Evolutionary conservation across 2,797 vertebrate species (phyloP).

Genomic region (Margarornis squamiger): DNA sequence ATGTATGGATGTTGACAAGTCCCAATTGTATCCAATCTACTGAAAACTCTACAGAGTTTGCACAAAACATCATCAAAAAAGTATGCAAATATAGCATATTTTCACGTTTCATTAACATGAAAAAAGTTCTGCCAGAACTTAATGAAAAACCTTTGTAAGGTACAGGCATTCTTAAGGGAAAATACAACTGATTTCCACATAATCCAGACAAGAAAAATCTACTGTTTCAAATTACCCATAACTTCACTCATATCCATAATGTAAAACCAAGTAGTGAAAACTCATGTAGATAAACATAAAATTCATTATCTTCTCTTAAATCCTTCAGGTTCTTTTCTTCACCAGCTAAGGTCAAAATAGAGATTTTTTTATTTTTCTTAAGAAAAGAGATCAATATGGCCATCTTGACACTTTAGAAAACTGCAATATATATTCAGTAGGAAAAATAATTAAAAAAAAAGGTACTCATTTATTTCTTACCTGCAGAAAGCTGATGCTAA

Average conservation of each 20-base stretch:
- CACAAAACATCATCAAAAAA: not conserved
- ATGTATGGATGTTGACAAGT: not conserved
- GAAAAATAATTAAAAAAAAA: not conserved
- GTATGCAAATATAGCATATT: not conserved
- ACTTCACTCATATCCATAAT: not conserved
- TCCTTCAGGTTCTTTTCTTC: not conserved
- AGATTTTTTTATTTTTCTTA: not conserved
- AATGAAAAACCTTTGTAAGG: not conserved
- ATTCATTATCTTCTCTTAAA: not conserved
- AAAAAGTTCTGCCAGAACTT: not conserved
- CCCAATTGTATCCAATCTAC: not conserved
- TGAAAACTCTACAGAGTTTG: not conserved
- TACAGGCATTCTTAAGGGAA: not conserved
- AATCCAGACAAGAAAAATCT: not conserved
- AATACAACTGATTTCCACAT: not conserved
- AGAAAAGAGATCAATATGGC: not conserved
- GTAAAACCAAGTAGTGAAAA: not conserved
- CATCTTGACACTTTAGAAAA: not conserved
- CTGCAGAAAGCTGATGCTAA: not conserved
- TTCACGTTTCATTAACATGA: not conserved
- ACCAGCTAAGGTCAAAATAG: not conserved
- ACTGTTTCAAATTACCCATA: not conserved
- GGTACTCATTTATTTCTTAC: not conserved
- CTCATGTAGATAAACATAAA: not conserved
- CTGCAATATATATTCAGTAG: not conserved